Conservation (phyloP, 2,113 vertebrate genomes). For the Conger conger region DNA sequence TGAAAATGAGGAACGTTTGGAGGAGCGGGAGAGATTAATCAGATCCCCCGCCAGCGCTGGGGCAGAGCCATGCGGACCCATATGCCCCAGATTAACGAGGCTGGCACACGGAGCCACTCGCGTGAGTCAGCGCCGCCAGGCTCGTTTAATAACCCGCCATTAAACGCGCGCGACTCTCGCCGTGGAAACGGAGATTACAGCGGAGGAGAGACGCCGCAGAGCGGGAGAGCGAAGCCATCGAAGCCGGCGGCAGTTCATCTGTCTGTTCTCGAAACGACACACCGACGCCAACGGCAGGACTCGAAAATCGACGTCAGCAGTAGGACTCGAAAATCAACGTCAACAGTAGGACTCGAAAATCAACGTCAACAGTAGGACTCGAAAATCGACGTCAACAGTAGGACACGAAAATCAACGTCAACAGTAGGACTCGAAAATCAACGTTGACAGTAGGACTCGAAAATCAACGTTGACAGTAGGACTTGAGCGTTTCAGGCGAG, state of each 20-base stretch:
- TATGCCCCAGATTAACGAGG: constrained; percentile 19
- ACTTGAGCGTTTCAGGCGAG: too few species aligned
- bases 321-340: too few species aligned
- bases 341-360: too few species aligned
- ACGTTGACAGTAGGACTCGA: too few species aligned
- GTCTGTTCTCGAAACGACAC: not conserved
- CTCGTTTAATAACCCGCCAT: constrained; percentile 2
- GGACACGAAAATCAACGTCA: too few species aligned
- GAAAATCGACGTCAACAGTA: too few species aligned
- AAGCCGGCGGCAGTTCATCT: not conserved
- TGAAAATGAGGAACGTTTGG: constrained; percentile 14
- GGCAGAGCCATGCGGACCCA: not conserved
- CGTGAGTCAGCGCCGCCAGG: constrained; percentile 1
- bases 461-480: too few species aligned
- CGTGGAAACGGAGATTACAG: not conserved
- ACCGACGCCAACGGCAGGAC: too few species aligned
- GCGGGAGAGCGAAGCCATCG: not conserved
- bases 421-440: too few species aligned
- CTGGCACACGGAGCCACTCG: constrained; percentile 14
- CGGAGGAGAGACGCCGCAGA: not conserved
- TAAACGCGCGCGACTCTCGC: too few species aligned
- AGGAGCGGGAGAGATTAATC: constrained; percentile 25
- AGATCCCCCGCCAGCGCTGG: constrained; percentile 16
- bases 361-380: too few species aligned
- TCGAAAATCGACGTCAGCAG: too few species aligned